phyloP scores from a whole-genome alignment of 2,113 vertebrate genomes.

The Tragelaphus strepsiceros region DNA sequence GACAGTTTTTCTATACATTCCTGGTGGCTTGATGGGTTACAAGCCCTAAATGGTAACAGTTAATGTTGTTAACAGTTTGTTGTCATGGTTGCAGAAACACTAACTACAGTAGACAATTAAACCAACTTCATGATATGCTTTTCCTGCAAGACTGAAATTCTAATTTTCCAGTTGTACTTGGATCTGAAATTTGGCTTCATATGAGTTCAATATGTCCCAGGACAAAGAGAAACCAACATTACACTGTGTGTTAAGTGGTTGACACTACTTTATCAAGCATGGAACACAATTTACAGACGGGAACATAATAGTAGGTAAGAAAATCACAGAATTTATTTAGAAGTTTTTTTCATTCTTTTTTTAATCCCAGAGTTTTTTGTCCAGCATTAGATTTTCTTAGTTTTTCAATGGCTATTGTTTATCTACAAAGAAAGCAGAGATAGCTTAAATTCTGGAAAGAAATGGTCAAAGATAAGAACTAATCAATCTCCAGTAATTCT shows the following conservation, averaged over 20 bases:
- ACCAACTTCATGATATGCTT: not conserved
- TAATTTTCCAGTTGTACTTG: slow-evolving; percentile 68
- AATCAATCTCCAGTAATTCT: slow-evolving; percentile 2
- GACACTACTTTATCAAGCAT: not conserved
- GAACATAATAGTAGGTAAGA: slow-evolving; percentile 25
- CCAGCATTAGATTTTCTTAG: not conserved
- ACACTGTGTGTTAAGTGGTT: not conserved
- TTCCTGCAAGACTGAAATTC: not conserved
- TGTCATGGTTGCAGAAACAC: slow-evolving; percentile 56
- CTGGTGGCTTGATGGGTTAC: slow-evolving; percentile 43
- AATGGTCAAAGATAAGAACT: not conserved
- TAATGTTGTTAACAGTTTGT: slow-evolving; percentile 62
- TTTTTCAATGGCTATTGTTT: not conserved
- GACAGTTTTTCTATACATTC: not conserved
- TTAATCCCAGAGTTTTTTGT: not conserved
- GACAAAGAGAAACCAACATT: slow-evolving; percentile 6
- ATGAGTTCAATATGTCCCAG: not conserved
- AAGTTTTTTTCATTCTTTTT: not conserved
- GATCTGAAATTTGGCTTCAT: slow-evolving; percentile 55
- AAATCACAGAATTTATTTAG: slow-evolving; percentile 27
- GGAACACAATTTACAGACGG: slow-evolving; percentile 17
- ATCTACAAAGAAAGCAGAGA: slow-evolving; percentile 17
- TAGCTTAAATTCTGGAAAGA: not conserved
- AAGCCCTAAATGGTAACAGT: slow-evolving; percentile 55
- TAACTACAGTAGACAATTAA: slow-evolving; percentile 3